Base-by-base conservation (phyloP, 2,797 vertebrate species). In the Manis pentadactyla region DNA sequence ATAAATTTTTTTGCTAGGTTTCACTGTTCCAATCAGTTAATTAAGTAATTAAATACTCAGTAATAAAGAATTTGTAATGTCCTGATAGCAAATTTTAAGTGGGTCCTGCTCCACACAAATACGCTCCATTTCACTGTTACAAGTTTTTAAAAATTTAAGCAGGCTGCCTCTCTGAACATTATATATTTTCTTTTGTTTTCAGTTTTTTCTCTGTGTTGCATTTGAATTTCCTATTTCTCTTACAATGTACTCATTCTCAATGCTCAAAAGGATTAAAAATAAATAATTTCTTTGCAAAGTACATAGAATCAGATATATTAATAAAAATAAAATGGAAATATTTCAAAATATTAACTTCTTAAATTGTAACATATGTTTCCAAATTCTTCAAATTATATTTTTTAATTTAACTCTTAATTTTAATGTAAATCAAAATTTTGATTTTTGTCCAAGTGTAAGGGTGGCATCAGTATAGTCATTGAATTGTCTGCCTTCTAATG, bases 21-120 rank as follows among this genome's bases (percentile, higher is more conserved):
- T 94, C 85, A 96, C 19, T 86, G 8, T 87, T 96, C 90, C 15
- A 1, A 89, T 94, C 82, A 89, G 68, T 69, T 74, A 94, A 93
- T 94, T 95, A 96, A 94, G 94, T 95, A 95, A 96, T 96, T 96
- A 96, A 95, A 95, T 97, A 96, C 85, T 92, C 55, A 96, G 93
- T 94, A 96, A 85, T 93, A 59, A 97, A 95, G 8, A 79, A 95
- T 94, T 96, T 82, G 4, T 59, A 82, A 75, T 86, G 57, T 88
- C 14, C 29, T 94, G 63, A 86, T 94, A 88, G 27, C 63, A 96
- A 74, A 90, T 90, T 91, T 94, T 95, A 96, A 95, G 77, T 90
- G 69, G 83, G 84, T 92, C 84, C 82, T 64, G 75, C 11, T 66
- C 17, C 77, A 92, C 57, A 95, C 84, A 95, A 61, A 73, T 87